phyloP scores from a whole-genome alignment of 2,888 invertebrate species.

The Halictus quadricinctus region DNA sequence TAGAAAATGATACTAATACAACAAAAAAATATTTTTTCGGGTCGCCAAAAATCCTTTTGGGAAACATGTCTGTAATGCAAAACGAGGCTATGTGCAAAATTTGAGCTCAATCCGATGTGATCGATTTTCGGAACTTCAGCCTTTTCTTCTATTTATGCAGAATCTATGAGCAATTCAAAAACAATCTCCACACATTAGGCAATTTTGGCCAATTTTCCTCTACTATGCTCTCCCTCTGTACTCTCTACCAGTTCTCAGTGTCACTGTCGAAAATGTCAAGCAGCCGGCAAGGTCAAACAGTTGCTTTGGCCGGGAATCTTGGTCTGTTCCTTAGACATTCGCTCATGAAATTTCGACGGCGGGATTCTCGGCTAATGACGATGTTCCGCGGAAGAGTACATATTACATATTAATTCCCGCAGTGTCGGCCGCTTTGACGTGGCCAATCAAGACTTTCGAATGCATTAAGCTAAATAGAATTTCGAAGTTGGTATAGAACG shows the following conservation, averaged over 20 bases:
- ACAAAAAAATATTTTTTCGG: too few relatives aligned
- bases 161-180: too few relatives aligned
- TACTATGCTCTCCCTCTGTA: too few relatives aligned
- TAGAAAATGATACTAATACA: too few relatives aligned
- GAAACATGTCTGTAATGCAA: too few relatives aligned
- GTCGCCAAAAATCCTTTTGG: too few relatives aligned
- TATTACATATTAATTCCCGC: conserved; percentile 41
- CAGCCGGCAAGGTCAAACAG: neutral
- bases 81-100: too few relatives aligned
- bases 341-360: conserved; percentile 37
- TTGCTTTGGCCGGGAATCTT: neutral
- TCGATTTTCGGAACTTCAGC: too few relatives aligned
- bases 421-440: conserved; percentile 37
- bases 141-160: too few relatives aligned
- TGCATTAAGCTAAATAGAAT: conserved; percentile 65
- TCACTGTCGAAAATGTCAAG: neutral
- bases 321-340: neutral
- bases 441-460: conserved; percentile 62
- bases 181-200: too few relatives aligned
- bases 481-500: conserved; percentile 43
- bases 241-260: neutral
- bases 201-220: too few relatives aligned
- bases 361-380: conserved; percentile 34
- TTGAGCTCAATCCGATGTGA: too few relatives aligned
- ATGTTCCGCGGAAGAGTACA: conserved; percentile 48